phyloP scores from a whole-genome alignment of 2,113 vertebrate species.

The Gnathonemus longibarbis region DNA sequence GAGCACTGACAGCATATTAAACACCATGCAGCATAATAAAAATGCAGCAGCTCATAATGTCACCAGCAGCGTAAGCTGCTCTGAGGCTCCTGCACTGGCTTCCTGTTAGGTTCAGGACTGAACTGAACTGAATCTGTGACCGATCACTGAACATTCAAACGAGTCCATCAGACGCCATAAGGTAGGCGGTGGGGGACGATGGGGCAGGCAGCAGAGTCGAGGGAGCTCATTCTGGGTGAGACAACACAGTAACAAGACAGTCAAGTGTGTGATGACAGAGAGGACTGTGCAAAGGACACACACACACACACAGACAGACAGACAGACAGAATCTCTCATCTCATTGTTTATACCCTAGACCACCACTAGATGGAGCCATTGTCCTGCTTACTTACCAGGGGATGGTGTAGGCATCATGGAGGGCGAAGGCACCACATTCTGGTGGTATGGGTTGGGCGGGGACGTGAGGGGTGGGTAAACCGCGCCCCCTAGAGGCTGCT shows the following conservation, averaged over 20 bases:
- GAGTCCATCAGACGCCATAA: neutral
- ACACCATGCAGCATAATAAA: neutral
- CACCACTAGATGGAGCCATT: neutral
- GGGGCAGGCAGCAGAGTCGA: neutral
- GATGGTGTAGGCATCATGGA: slow-evolving; percentile 97
- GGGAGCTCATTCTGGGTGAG: neutral
- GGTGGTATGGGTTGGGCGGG: slow-evolving; percentile 84
- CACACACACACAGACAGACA: neutral
- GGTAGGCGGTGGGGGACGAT: neutral
- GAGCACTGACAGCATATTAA: neutral
- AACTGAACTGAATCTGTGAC: slow-evolving; percentile 34
- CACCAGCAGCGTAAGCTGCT: neutral
- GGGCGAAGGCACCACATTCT: slow-evolving; percentile 82
- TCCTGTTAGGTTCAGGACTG: slow-evolving; percentile 22
- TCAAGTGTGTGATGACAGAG: no score
- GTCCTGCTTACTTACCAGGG: slow-evolving; percentile 68
- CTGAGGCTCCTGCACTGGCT: neutral
- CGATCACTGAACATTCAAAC: slow-evolving; percentile 36
- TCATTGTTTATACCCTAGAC: neutral
- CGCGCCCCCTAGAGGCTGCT: slow-evolving; percentile 67
- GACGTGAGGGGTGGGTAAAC: slow-evolving; percentile 91
- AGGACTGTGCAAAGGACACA: neutral
- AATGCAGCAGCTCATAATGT: neutral
- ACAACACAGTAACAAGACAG: neutral
- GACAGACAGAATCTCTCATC: neutral